A percentile compares a stretch with the other conserved stretches of the same genome.
Conservation (phyloP, 2,888 invertebrate genomes). For the Cryptocheilus praepositus region DNA sequence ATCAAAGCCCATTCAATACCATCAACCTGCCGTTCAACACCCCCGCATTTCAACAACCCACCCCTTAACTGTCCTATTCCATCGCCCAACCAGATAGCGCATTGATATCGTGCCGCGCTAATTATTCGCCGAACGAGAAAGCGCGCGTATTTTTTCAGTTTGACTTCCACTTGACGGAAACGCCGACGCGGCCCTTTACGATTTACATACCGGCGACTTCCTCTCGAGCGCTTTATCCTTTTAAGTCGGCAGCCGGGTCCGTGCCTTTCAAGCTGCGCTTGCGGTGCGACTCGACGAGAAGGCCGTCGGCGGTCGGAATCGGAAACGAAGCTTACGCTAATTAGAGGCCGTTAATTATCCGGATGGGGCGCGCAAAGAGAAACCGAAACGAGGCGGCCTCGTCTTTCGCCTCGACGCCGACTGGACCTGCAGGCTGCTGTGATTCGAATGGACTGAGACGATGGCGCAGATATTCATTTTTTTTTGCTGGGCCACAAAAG, state of each 20-base stretch:
- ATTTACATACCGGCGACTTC: slow-evolving; percentile 18
- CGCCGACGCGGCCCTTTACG: slow-evolving; percentile 25
- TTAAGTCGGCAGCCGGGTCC: slow-evolving; percentile 12
- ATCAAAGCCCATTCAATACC: no score
- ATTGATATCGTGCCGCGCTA: neutral
- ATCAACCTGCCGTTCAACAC: no score
- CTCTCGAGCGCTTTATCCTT: slow-evolving; percentile 32
- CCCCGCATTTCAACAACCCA: no score
- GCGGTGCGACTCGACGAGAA: slow-evolving; percentile 21
- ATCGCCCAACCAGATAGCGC: no score
- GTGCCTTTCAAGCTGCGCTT: slow-evolving; percentile 13
- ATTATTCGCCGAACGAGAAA: neutral
- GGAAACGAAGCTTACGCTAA: slow-evolving; percentile 50
- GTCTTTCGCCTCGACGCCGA: neutral
- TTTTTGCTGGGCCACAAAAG: no score
- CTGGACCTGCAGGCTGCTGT: neutral
- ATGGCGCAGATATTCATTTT: no score
- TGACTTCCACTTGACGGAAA: slow-evolving; percentile 10
- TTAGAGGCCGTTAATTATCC: slow-evolving; percentile 50
- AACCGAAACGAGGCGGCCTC: neutral
- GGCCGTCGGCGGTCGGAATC: slow-evolving; percentile 33
- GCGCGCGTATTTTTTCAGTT: neutral
- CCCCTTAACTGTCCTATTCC: no score
- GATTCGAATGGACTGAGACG: no score
- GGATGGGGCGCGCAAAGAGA: slow-evolving; percentile 34